These are phyloP conservation scores for Uloborus plumipes DNA, from an alignment of 2,888 invertebrate genomes.

Conservation along the genomic window DNA sequence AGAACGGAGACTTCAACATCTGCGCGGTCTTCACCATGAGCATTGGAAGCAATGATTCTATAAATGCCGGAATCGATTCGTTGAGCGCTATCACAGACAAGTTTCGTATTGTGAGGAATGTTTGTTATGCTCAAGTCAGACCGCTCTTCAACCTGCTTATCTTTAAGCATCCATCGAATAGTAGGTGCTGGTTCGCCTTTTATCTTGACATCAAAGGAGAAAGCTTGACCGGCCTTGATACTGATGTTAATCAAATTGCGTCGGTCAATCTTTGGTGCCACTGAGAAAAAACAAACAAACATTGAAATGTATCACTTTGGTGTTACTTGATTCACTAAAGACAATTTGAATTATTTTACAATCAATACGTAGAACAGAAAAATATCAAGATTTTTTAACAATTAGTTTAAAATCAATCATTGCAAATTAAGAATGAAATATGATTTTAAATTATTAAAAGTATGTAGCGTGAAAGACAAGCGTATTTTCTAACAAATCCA, in stretches of 20 bases:
- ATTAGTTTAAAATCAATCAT: no score
- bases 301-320: not conserved
- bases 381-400: no score
- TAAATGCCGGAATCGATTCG: conserved; percentile 91
- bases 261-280: conserved; percentile 97
- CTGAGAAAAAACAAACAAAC: conserved; percentile 73
- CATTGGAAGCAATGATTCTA: conserved; percentile 88
- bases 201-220: conserved; percentile 73
- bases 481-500: no score
- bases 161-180: conserved; percentile 90
- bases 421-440: no score
- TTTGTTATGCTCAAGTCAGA: conserved; percentile 74
- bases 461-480: no score
- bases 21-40: conserved; percentile 89
- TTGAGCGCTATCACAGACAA: conserved; percentile 86
- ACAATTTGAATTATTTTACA: no score
- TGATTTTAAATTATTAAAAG: no score
- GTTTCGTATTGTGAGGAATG: conserved; percentile 88
- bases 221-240: conserved; percentile 73
- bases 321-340: not conserved
- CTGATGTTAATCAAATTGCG: conserved; percentile 78
- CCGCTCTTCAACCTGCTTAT: conserved; percentile 72
- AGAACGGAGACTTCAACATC: conserved; percentile 90
- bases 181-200: conserved; percentile 81
- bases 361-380: no score